These are phyloP conservation scores for Phytoseiulus persimilis DNA, from an alignment of 2,888 invertebrate genomes.

Conservation along the genomic window DNA sequence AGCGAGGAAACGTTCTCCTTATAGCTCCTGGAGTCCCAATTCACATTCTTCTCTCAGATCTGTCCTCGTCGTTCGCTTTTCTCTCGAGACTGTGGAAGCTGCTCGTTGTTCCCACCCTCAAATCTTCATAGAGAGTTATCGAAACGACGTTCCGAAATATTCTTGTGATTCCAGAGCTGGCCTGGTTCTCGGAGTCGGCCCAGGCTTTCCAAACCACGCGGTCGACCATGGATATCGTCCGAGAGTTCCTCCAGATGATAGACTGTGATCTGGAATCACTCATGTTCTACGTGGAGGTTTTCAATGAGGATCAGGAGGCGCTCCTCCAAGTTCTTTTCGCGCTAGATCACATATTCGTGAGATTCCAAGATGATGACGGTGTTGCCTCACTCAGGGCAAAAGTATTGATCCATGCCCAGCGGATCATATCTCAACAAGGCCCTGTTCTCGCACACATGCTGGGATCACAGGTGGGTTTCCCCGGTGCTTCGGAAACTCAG, in stretches of 20 bases:
- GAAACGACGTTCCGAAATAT: too few species aligned
- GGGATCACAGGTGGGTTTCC: not conserved
- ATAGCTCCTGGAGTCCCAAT: too few species aligned
- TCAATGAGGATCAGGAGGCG: not conserved
- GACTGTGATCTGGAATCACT: not conserved
- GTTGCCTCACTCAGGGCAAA: not conserved
- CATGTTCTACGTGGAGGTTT: not conserved
- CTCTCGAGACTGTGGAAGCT: too few species aligned
- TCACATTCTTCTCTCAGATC: too few species aligned
- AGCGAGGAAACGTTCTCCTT: too few species aligned
- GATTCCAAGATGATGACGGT: conserved; percentile 7
- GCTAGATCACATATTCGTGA: conserved; percentile 6
- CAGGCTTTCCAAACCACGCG: not conserved
- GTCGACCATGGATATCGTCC: not conserved
- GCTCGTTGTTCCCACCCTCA: too few species aligned
- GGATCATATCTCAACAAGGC: not conserved
- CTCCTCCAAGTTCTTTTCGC: not conserved
- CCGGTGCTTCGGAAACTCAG: too few species aligned
- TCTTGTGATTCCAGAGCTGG: conserved; percentile 20
- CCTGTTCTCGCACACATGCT: not conserved
- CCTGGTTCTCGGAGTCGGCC: conserved; percentile 25
- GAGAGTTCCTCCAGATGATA: conserved; percentile 18
- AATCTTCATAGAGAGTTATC: too few species aligned
- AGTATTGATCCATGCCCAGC: not conserved
- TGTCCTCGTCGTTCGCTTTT: too few species aligned